Evolutionary conservation across 2,888 invertebrate genomes (phyloP), one percentile per base, ranked within the genome.

Genomic region (Boloria selene): DNA sequence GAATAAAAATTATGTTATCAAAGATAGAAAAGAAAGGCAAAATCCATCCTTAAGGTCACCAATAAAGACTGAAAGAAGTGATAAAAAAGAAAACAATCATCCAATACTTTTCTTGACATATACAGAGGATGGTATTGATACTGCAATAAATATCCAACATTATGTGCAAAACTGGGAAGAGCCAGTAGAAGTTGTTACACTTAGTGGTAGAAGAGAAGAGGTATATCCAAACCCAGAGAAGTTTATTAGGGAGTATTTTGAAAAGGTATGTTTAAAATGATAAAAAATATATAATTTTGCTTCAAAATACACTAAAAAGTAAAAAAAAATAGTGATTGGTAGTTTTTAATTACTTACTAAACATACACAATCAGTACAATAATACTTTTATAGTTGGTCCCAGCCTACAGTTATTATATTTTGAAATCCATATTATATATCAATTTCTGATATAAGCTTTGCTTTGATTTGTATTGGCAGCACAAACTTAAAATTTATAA

Each of bases 231-330:
- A 90, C 75, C 93, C 93, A 60, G 93, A 93, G 70, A 92, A 92
- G 70, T 93, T 91, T 72, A 92, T 94, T 26, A 87, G 93, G 52
- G 92, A 93, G 77, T 92, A 93, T 79, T 93, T 93, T 79, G 90
- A 92, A 79, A 93, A 93, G 86, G 94, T 93, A 77, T 76, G 62
- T 68, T 17, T 18, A 13, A 22, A 22, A 22, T 22, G 22, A 22
- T 2, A 22, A 22, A 22, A 22, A 22, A 22, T n/a, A 22, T 22
- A 22, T n/a, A n/a, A n/a, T n/a, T n/a, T n/a, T n/a, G n/a, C 22
- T 22, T 22, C 3, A 22, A 22, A 22, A 22, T 22, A 22, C 22
- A 22, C 22, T 3, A 22, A 22, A 22, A 22, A 22, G n/a, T 22
- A 22, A 22, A 22, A 22, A 22, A 22, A 22, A 22, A n/a, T n/a